A percentile compares a stretch with the other conserved stretches of the same genome.
Conservation (phyloP, 2,888 invertebrate genomes). For the Tetranychus truncatus region DNA sequence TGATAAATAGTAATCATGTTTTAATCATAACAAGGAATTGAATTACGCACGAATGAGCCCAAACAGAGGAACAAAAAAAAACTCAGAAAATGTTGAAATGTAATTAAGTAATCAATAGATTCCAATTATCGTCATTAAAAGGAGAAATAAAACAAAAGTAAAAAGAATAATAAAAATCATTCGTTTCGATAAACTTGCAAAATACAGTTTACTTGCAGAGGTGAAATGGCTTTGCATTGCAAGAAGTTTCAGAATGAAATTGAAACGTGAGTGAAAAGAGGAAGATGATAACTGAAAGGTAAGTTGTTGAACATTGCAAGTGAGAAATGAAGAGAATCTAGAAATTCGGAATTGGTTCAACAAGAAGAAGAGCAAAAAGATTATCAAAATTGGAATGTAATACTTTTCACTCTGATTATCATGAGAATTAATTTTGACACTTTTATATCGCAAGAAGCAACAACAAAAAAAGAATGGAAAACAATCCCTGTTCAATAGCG, state of each 20-base stretch:
- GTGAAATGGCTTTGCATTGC: too few relatives aligned
- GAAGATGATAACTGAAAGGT: neutral
- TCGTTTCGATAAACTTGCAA: too few relatives aligned
- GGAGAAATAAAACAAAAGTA: too few relatives aligned
- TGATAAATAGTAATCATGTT: neutral
- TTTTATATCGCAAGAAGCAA: too few relatives aligned
- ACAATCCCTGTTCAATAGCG: too few relatives aligned
- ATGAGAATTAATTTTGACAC: neutral
- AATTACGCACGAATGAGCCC: neutral
- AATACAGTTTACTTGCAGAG: too few relatives aligned
- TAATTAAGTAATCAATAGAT: neutral
- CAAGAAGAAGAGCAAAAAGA: neutral
- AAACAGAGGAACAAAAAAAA: neutral
- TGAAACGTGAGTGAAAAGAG: neutral
- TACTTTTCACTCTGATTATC: neutral
- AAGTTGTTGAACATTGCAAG: neutral
- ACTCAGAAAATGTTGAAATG: neutral
- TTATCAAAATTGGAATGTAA: neutral
- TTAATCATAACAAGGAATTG: neutral
- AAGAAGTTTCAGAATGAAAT: neutral
- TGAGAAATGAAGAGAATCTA: neutral
- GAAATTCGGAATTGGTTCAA: neutral
- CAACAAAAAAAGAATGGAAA: too few relatives aligned
- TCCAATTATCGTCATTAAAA: neutral
- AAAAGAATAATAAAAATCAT: too few relatives aligned